Evolutionary conservation across 2,797 vertebrate species (phyloP), one percentile per base, ranked within the genome.

Genomic region (Fistularia commersonii): DNA sequence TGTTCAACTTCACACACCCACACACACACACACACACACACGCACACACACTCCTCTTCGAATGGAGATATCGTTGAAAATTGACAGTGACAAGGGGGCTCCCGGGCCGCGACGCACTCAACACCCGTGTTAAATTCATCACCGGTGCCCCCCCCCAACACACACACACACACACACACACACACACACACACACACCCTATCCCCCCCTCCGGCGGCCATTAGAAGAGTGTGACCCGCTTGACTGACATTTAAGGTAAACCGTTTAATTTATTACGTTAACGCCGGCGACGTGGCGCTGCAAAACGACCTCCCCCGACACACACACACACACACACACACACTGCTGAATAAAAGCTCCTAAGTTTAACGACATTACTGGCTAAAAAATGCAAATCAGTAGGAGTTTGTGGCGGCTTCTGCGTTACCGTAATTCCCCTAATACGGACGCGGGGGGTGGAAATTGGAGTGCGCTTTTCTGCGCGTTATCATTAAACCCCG

Each of bases 61-160:
- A 95, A 98, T 97, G 94, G 91, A 99, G 95, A 97, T 95, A 95
- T 98, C 94, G 86, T 84, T 82, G 89, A 92, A 95, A 97, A 96
- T 95, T 96, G 95, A 94, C 93, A 96, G 91, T 95, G 95, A 98
- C 95, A 96, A 92, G 94, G 93, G 92, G 92, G 93, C 93, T 94
- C 92, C 88, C 90, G 91, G 92, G 90, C 93, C 91, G 91, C 91
- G 92, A 90, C 92, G 86, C 92, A 92, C 92, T 93, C 93, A 94
- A 96, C 93, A 95, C 89, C 92, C 94, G 89, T 96, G 93, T 90
- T 93, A 95, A 96, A 96, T 96, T 89, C 92, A 94, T 89, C n/a
- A n/a, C n/a, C n/a, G n/a, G n/a, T n/a, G n/a, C n/a, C n/a, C n/a
- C n/a, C n/a, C n/a, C n/a, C n/a, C n/a, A n/a, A n/a, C n/a, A n/a